Evolutionary conservation across 2,888 invertebrate species (phyloP).

Genomic region (Syritta pipiens): DNA sequence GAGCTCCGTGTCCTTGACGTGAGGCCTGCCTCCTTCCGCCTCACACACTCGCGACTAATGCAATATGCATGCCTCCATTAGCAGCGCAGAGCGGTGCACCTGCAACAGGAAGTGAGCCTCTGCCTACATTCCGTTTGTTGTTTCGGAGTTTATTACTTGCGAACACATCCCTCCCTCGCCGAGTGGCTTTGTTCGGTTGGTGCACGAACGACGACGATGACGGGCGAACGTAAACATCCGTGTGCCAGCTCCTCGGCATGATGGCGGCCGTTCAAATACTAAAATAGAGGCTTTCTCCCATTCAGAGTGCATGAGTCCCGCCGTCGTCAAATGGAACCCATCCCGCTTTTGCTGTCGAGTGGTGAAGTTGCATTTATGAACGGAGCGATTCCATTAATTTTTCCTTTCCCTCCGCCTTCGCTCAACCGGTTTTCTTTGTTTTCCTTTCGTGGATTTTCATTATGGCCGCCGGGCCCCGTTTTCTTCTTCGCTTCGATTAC

Average conservation of each 20-base stretch:
- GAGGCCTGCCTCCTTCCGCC: too few relatives aligned
- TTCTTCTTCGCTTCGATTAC: constrained; percentile 26
- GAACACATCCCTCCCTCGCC: constrained; percentile 34
- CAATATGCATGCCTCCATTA: constrained; percentile 36
- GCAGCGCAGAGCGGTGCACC: too few relatives aligned
- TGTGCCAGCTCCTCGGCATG: background rate
- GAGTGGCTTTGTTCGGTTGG: constrained; percentile 45
- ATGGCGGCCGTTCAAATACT: constrained; percentile 17
- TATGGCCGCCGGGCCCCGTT: constrained; percentile 1
- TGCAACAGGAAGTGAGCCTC: constrained; percentile 37
- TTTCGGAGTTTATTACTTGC: constrained; percentile 42
- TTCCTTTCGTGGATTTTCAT: constrained; percentile 44
- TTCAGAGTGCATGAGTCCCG: constrained; percentile 15
- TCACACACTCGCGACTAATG: constrained; percentile 13
- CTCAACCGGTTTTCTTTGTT: constrained; percentile 18
- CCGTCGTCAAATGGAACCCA: constrained; percentile 4
- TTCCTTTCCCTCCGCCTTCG: constrained; percentile 9
- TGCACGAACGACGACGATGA: too few relatives aligned
- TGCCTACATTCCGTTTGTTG: constrained; percentile 3
- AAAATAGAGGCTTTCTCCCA: too few relatives aligned
- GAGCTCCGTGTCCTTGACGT: too few relatives aligned
- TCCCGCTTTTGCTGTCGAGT: background rate
- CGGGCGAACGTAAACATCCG: constrained; percentile 36
- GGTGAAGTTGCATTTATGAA: constrained; percentile 21
- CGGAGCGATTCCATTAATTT: constrained; percentile 50